Base-by-base conservation (phyloP, 2,797 vertebrate genomes). In the Clarias laeviceps region DNA sequence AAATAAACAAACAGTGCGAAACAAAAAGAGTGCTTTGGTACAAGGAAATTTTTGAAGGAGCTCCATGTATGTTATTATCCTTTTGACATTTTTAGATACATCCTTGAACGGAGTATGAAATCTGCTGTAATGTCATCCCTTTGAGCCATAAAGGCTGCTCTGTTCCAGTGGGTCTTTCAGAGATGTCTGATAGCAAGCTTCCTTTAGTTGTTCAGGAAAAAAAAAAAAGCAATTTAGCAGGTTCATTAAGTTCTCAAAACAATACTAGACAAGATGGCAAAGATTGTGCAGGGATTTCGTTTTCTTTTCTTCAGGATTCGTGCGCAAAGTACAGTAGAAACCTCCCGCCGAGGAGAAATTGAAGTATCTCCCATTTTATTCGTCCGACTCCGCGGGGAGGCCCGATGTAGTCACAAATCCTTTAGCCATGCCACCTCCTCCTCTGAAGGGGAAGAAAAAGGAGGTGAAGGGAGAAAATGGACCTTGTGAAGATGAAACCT, bases 321-420 rank as follows among this genome's bases (percentile, higher is more conserved):
- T 73, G n/a, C 89, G 88, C 86, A 50, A 87, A 89, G 86, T 91
- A 85, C 90, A 90, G 91, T 90, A 89, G 90, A 89, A 91, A 57
- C 88, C 92, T 89, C 94, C 93, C 85, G 93, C 91, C 85, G 93
- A 85, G 93, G 93, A 92, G 92, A 94, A 95, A 95, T 94, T 94
- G 94, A 94, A 94, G 92, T 90, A 93, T 94, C 91, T 93, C 91
- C 91, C 91, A 27, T 81, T 95, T 94, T 95, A 93, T 95, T 95
- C 94, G 93, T 93, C 92, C 92, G 94, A 92, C 94, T 94, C 94
- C 88, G 82, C 92, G 89, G 93, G 94, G 93, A 94, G 92, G 93
- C 91, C 90, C 92, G 89, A 90, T 90, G 84, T 89, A 92, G 93
- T 91, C 92, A 91, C 91, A 92, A 95, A 94, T 93, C 91, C 93